A percentile compares a stretch with the other conserved stretches of the same genome.
These are phyloP conservation scores for Heliconius ismenius DNA, from an alignment of 2,888 invertebrate genomes.

Conservation along the genomic window DNA sequence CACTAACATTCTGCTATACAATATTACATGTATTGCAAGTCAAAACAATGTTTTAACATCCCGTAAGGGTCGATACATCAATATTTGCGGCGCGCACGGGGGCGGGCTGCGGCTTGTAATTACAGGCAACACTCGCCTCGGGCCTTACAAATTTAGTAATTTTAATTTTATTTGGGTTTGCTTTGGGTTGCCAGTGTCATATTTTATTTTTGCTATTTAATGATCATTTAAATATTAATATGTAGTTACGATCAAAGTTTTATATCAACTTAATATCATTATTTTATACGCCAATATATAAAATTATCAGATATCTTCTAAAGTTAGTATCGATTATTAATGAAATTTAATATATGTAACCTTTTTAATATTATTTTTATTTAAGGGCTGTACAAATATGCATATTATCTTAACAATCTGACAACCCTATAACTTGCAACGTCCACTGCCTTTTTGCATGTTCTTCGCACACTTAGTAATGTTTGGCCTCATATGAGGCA, in stretches of 20 bases:
- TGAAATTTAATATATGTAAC: not conserved
- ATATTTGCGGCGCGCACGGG: slow-evolving; percentile 56
- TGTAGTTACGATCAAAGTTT: not conserved
- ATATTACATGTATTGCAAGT: slow-evolving; percentile 44
- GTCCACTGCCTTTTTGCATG: slow-evolving; percentile 23
- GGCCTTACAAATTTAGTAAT: slow-evolving; percentile 76
- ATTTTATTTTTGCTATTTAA: slow-evolving; percentile 34
- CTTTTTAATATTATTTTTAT: not conserved
- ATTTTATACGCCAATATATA: not conserved
- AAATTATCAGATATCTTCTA: slow-evolving; percentile 41
- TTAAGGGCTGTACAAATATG: not conserved
- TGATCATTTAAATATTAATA: not conserved
- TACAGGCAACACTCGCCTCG: slow-evolving; percentile 69
- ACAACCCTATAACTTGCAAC: slow-evolving; percentile 29
- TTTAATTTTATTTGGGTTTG: slow-evolving; percentile 78
- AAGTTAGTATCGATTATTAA: not conserved
- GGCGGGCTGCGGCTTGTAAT: slow-evolving; percentile 73
- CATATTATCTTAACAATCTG: slow-evolving; percentile 1
- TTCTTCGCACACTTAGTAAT: slow-evolving; percentile 43
- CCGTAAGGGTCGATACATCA: slow-evolving; percentile 73
- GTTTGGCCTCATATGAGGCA: slow-evolving; percentile 63
- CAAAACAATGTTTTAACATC: slow-evolving; percentile 49
- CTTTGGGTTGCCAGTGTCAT: slow-evolving; percentile 46
- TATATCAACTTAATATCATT: not conserved
- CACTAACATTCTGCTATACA: slow-evolving; percentile 33